Evolutionary conservation across 1,140 invertebrate species (phyloP).

Genomic region (Cepaea nemoralis): DNA sequence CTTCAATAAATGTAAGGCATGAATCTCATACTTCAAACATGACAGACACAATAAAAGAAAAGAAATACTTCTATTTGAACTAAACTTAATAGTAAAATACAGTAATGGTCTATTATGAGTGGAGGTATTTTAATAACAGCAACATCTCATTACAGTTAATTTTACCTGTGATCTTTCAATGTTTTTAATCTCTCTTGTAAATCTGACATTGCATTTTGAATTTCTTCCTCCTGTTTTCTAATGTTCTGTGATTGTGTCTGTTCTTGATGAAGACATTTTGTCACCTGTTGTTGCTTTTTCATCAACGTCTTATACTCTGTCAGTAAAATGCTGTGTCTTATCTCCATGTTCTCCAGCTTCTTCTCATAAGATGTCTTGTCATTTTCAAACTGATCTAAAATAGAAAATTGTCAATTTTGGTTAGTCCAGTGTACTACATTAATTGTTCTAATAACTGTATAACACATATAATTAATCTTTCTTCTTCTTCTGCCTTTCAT

Average conservation of each 20-base stretch:
- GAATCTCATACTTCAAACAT: no score
- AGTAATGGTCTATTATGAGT: no score
- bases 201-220: conserved; percentile 17
- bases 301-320: conserved; percentile 2
- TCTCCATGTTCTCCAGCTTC: conserved; percentile 18
- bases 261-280: neutral
- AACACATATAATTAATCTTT: no score
- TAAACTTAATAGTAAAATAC: no score
- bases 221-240: conserved; percentile 33
- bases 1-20: no score
- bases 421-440: no score
- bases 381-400: conserved; percentile 19
- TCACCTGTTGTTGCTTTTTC: neutral
- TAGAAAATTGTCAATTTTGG: neutral
- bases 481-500: no score
- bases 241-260: conserved; percentile 18
- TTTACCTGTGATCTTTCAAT: conserved; percentile 28
- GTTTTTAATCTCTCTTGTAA: conserved; percentile 14
- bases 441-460: no score
- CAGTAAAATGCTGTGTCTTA: conserved; percentile 19
- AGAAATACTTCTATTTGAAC: no score
- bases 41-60: no score
- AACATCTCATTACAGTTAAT: neutral
- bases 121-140: neutral
- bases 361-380: neutral